Evolutionary conservation across 2,888 invertebrate genomes (phyloP).

Genomic region (Blastobasis adustella): DNA sequence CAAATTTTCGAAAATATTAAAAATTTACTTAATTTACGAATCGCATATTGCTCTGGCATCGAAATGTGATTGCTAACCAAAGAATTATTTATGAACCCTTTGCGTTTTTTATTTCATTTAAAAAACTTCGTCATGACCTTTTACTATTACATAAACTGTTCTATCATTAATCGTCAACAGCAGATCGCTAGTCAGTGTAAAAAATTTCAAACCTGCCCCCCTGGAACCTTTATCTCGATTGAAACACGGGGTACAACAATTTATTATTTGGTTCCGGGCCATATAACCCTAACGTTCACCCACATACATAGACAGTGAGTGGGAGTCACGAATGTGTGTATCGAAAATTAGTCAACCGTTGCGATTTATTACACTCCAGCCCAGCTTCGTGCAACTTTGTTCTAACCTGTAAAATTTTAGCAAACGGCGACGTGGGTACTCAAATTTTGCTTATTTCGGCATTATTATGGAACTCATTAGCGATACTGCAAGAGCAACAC

Average conservation of each 20-base stretch:
- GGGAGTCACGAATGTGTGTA: not conserved
- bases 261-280: not conserved
- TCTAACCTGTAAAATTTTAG: not conserved
- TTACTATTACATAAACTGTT: too few species aligned
- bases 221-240: not conserved
- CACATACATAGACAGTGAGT: not conserved
- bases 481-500: not conserved
- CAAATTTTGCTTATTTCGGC: too few species aligned
- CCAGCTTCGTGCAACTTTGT: not conserved
- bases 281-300: not conserved
- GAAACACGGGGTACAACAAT: not conserved
- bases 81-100: too few species aligned
- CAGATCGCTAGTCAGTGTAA: too few species aligned
- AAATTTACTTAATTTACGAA: too few species aligned
- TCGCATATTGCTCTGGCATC: too few species aligned
- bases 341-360: constrained; percentile 2
- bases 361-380: not conserved
- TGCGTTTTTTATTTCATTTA: too few species aligned
- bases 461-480: not conserved
- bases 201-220: not conserved
- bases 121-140: too few species aligned
- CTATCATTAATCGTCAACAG: too few species aligned
- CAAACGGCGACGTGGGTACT: not conserved
- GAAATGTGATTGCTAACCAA: too few species aligned
- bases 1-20: too few species aligned